These are phyloP conservation scores for Zaprionus ghesquierei DNA, from an alignment of 1,140 invertebrate genomes.

Conservation along the genomic window DNA sequence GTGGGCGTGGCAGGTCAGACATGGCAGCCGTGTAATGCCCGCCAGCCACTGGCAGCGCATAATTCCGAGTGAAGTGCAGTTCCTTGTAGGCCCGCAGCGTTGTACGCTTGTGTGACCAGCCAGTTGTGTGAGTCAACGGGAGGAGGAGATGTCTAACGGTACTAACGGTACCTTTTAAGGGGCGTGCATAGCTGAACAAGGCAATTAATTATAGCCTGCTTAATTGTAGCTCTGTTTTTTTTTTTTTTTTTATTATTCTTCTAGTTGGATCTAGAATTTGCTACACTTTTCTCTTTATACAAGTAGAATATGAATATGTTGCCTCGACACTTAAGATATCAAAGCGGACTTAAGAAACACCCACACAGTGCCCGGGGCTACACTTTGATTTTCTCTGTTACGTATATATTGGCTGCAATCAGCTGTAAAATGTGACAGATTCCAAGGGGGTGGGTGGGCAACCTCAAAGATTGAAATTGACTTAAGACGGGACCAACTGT, in stretches of 20 bases:
- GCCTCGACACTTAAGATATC: background rate
- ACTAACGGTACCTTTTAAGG: too few relatives aligned
- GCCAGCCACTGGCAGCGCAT: background rate
- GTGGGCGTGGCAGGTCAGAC: slow-evolving; percentile 39
- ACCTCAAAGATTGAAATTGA: slow-evolving; percentile 49
- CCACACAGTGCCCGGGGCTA: slow-evolving; percentile 32
- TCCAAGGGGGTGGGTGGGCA: background rate
- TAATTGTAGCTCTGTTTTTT: background rate
- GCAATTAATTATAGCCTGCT: background rate
- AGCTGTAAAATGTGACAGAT: slow-evolving; percentile 67
- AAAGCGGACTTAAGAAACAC: background rate
- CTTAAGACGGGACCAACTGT: slow-evolving; percentile 57
- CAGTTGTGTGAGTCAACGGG: background rate
- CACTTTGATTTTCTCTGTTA: slow-evolving; percentile 64
- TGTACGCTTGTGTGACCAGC: slow-evolving; percentile 10
- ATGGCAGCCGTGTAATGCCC: slow-evolving; percentile 38
- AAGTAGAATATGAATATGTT: background rate
- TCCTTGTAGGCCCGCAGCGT: slow-evolving; percentile 49
- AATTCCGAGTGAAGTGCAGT: slow-evolving; percentile 62
- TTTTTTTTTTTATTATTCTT: too few relatives aligned
- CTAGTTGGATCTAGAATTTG: background rate
- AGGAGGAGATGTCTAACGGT: background rate
- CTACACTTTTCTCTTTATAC: background rate
- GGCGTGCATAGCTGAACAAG: background rate
- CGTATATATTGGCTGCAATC: slow-evolving; percentile 68